phyloP scores from a whole-genome alignment of 2,113 vertebrate species.

The Callaeas wilsoni region DNA sequence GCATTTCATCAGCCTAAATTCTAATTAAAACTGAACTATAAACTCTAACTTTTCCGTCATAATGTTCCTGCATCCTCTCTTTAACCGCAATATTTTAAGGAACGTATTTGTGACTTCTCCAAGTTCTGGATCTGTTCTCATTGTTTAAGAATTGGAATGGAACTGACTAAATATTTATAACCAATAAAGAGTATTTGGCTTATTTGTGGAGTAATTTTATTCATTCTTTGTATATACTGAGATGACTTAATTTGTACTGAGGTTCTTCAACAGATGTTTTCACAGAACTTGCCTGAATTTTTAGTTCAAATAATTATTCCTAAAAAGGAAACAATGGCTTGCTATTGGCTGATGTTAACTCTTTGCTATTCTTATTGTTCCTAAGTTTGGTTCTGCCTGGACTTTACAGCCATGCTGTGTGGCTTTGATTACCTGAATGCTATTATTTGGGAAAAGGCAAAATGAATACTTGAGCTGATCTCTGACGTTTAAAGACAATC shows the following conservation, averaged over 20 bases:
- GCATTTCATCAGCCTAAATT: background rate
- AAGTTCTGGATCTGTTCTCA: background rate
- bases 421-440: background rate
- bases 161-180: constrained; percentile 21
- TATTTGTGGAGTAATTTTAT: constrained; percentile 22
- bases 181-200: background rate
- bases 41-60: background rate
- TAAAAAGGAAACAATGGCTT: background rate
- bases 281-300: background rate
- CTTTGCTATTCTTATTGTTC: background rate
- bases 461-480: background rate
- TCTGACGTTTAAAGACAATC: background rate
- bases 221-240: background rate
- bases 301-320: constrained; percentile 5
- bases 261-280: constrained; percentile 10
- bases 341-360: background rate
- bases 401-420: background rate
- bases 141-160: background rate
- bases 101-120: background rate
- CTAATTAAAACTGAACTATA: background rate
- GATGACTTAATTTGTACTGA: background rate
- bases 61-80: background rate
- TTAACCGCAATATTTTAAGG: background rate
- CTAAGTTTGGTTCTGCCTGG: background rate
- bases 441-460: background rate